Evolutionary conservation across 2,113 vertebrate genomes (phyloP), one percentile per base, ranked within the genome.

Genomic region (Mustela lutreola): DNA sequence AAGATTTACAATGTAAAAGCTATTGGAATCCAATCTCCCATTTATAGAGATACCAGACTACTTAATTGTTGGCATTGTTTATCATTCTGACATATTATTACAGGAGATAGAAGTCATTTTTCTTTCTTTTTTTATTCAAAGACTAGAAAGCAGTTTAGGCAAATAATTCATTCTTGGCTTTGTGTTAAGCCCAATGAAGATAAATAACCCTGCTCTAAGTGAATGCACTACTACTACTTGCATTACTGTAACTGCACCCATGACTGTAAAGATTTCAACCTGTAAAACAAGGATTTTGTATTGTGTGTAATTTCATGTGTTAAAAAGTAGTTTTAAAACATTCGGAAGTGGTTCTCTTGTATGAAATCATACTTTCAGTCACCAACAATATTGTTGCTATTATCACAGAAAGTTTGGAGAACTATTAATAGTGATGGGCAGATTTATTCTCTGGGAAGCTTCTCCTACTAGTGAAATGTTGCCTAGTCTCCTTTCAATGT

Each of bases 111-210:
- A 95, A 87, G 62, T 94, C 63, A 70, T 92, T 91, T 97, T 95
- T 84, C 48, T 87, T 93, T 94, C 75, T 36, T 92, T 79, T 79
- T 93, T 85, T 56, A 88, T 91, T 96, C 75, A 88, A 88, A 96
- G 84, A 71, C 62, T 94, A 97, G 91, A 87, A 96, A 92, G 60
- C 83, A 65, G 80, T 94, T 85, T 94, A 95, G 76, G 79, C 67
- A 93, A 96, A 94, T 90, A 81, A 93, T 87, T 97, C 78, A 67
- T 97, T 83, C 79, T 93, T 83, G 56, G 78, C 95, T 96, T 97
- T 91, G 33, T 92, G 80, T 86, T 92, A 62, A 96, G 67, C 81
- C 90, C 36, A 75, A 82, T 97, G 62, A 97, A 92, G 71, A 92
- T 28, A 89, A 95, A 76, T 94, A 91, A 90, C 89, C 85, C 58